Percentiles rank a stretch among this genome's conserved stretches.
phyloP scores from a whole-genome alignment of 2,797 vertebrate genomes.

The Rhinogobio ventralis region DNA sequence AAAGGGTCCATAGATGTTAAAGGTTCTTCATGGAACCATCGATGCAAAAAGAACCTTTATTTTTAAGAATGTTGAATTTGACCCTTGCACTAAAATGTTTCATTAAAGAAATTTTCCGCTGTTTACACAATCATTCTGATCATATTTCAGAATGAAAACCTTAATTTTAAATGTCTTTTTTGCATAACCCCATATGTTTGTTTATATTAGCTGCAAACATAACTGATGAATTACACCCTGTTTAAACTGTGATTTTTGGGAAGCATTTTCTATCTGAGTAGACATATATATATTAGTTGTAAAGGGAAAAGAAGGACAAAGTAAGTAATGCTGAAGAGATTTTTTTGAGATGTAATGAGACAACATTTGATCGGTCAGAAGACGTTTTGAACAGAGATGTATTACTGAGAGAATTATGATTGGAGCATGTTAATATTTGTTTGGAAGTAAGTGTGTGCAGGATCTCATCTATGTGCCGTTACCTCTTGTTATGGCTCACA shows the following conservation, averaged over 20 bases:
- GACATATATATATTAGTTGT: conserved; percentile 1
- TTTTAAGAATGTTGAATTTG: conserved; percentile 7
- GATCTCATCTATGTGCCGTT: conserved; percentile 50
- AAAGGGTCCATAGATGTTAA: neutral
- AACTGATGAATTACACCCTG: conserved; percentile 49
- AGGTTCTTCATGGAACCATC: neutral
- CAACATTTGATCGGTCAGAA: conserved; percentile 61
- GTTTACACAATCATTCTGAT: conserved; percentile 35
- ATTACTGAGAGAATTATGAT: conserved; percentile 35
- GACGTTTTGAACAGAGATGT: conserved; percentile 49
- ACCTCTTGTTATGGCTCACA: conserved; percentile 66
- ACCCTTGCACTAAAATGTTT: conserved; percentile 43
- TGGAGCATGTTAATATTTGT: conserved; percentile 32
- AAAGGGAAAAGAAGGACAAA: conserved; percentile 55
- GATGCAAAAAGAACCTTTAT: neutral
- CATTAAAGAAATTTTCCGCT: neutral
- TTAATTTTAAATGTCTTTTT: neutral
- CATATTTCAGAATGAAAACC: conserved; percentile 22
- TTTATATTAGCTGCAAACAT: conserved; percentile 32
- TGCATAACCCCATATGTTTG: conserved; percentile 38
- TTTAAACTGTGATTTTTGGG: conserved; percentile 52
- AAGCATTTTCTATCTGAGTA: conserved; percentile 34
- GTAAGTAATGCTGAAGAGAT: conserved; percentile 52
- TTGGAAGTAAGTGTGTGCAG: conserved; percentile 46
- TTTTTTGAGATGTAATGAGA: conserved; percentile 36